phyloP scores from a whole-genome alignment of 2,888 invertebrate genomes.

The Drosophila paranaensis region DNA sequence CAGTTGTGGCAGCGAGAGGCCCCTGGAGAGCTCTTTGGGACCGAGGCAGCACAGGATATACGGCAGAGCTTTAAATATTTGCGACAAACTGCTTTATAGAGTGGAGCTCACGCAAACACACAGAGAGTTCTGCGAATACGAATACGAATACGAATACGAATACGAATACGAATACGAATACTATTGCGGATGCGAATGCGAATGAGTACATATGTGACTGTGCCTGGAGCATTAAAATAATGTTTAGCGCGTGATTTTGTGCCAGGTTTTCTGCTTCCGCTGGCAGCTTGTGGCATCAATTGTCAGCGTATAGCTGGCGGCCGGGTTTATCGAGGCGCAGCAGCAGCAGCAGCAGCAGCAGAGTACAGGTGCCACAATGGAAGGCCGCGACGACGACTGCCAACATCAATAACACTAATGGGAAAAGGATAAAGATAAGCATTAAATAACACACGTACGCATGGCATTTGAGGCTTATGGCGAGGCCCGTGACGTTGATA shows the following conservation, averaged over 20 bases:
- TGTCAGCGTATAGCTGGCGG: slow-evolving; percentile 74
- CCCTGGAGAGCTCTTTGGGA: slow-evolving; percentile 41
- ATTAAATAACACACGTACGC: slow-evolving; percentile 79
- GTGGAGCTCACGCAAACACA: slow-evolving; percentile 9
- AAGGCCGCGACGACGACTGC: slow-evolving; percentile 49
- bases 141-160: background rate
- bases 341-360: slow-evolving; percentile 24
- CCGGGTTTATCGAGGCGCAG: slow-evolving; percentile 59
- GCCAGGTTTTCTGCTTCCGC: slow-evolving; percentile 33
- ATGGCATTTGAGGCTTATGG: slow-evolving; percentile 58
- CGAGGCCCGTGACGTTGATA: slow-evolving; percentile 53
- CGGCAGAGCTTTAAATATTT: slow-evolving; percentile 65
- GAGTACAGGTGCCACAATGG: slow-evolving; percentile 31
- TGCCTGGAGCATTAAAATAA: slow-evolving; percentile 74
- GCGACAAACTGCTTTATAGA: slow-evolving; percentile 49
- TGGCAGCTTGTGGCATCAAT: slow-evolving; percentile 71
- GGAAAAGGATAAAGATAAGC: slow-evolving; percentile 82
- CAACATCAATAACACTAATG: slow-evolving; percentile 82
- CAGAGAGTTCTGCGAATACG: background rate
- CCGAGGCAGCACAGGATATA: slow-evolving; percentile 29
- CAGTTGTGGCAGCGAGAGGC: slow-evolving; percentile 26
- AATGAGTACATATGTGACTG: slow-evolving; percentile 54
- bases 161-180: background rate
- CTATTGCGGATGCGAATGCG: background rate
- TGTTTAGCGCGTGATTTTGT: slow-evolving; percentile 77